Evolutionary conservation across 92 coral and sea anemone species (phyloP), one percentile per base, ranked within the genome.

Genomic region (Chrysogorgia sp.): DNA sequence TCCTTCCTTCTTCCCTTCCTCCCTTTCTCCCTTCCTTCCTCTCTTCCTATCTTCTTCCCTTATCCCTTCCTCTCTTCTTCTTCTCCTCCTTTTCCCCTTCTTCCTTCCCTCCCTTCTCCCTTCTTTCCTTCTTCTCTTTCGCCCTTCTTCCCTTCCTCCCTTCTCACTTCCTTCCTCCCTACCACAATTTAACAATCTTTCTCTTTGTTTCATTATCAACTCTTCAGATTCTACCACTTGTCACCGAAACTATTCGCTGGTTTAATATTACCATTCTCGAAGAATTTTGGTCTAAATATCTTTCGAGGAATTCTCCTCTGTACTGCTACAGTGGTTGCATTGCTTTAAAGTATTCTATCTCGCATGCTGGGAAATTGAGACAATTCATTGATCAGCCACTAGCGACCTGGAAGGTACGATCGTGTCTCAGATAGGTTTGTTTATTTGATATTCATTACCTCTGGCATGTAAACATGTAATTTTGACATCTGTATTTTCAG

Each of bases 351-450:
- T 85, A 93, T 72, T 86, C 97, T 66, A 80, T 93, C 13, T 77
- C 82, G 17, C 98, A 93, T 52, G 98, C 98, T 45, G 93, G 97
- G 0, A 90, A 92, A 79, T 70, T 93, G 53, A 84, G 89, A 65
- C 92, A 89, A 43, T 93, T 91, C 63, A 85, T 93, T 68, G 92
- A 93, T 24, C 96, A 90, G 47, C 98, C 98, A 1, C 98, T 97
- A 14, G 85, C 92, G 17, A 93, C 93, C 20, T 93, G 98, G 98
- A 93, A 91, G 98, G 98, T 93, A 70, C 15, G 40, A 10, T 28
- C 49, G 19, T 1, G 56, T 28, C 41, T 3, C 1, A 37, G 59
- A 69, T 10, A 15, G 32, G 33, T 41, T 34, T 1, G 49, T 35
- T 34, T 34, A 33, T 34, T 35, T 21, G 34, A 31, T 41, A 19